Evolutionary conservation across 2,888 invertebrate species (phyloP), one percentile per base, ranked within the genome.

Genomic region (Drosophila picticornis): DNA sequence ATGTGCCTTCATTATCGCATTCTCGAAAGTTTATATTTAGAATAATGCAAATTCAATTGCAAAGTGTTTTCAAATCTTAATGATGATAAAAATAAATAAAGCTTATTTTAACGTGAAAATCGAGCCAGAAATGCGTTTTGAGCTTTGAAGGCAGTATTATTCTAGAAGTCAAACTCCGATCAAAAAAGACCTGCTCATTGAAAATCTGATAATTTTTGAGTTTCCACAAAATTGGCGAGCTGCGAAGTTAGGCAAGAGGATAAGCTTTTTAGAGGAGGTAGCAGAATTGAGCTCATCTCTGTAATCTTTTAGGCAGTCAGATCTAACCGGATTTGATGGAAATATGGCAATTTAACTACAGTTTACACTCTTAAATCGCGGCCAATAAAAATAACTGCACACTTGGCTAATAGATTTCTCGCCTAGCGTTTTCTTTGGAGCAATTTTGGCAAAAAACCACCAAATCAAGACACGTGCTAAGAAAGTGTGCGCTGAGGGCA

Each of bases 401-500:
- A 71, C 31, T 50, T 27, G 40, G 27, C 27, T 27, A 27, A 22
- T 51, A 25, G 43, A 51, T 40, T 43, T 58, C 52, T n/a, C 32
- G 22, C 1, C 25, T 4, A 25, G 25, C 25, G 16, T 27, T 9
- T 46, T 38, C 27, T 32, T 27, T n/a, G 16, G 3, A 22, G 11
- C 27, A 60, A 50, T 32, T 13, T 57, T 50, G 32, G 51, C 22
- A 25, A 19, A 57, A 27, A 48, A 63, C 32, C 40, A 51, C 19
- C 27, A 52, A 25, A 46, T 10, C 38, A 52, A 25, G 25, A 48
- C 76, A 67, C 77, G 71, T 73, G 76, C 63, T 50, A 22, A 22
- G 40, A 62, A 43, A 62, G 77, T 65, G 61, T 46, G 31, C 40
- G 53, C 61, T 10, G 46, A 2, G 71, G 53, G 50, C 55, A 32